Evolutionary conservation across 2,888 invertebrate genomes (phyloP).

Genomic region (Catocala nupta): DNA sequence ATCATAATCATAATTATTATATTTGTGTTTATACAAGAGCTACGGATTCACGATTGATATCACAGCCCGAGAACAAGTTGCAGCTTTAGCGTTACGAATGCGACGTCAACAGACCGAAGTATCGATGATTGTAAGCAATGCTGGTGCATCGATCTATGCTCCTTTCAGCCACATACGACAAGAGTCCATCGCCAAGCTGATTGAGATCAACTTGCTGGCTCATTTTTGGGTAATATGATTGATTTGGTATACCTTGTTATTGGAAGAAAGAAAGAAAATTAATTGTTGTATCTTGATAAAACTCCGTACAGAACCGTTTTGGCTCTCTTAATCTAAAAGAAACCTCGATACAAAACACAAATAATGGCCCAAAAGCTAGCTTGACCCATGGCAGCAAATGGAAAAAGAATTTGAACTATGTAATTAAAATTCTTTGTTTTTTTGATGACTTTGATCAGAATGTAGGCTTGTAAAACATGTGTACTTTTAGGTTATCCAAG

Average conservation of each 20-base stretch:
- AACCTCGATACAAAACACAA: too few relatives aligned
- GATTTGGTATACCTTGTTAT: background rate
- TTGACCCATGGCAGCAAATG: too few relatives aligned
- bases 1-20: background rate
- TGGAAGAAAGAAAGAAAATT: too few relatives aligned
- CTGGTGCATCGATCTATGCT: constrained; percentile 67
- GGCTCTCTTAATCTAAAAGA: too few relatives aligned
- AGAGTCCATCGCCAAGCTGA: constrained; percentile 65
- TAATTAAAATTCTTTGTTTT: too few relatives aligned
- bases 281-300: too few relatives aligned
- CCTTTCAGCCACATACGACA: constrained; percentile 69
- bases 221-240: constrained; percentile 75
- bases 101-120: constrained; percentile 75
- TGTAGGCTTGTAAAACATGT: too few relatives aligned
- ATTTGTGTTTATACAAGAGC: constrained; percentile 55
- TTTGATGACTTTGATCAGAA: too few relatives aligned
- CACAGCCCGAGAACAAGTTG: constrained; percentile 80
- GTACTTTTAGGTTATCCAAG: constrained; percentile 73
- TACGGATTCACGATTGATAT: constrained; percentile 81
- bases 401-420: too few relatives aligned
- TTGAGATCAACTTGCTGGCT: constrained; percentile 77
- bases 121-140: constrained; percentile 79
- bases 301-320: too few relatives aligned
- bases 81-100: constrained; percentile 71
- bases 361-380: too few relatives aligned